Evolutionary conservation across 2,888 invertebrate genomes (phyloP).

Genomic region (Bembecia ichneumoniformis): DNA sequence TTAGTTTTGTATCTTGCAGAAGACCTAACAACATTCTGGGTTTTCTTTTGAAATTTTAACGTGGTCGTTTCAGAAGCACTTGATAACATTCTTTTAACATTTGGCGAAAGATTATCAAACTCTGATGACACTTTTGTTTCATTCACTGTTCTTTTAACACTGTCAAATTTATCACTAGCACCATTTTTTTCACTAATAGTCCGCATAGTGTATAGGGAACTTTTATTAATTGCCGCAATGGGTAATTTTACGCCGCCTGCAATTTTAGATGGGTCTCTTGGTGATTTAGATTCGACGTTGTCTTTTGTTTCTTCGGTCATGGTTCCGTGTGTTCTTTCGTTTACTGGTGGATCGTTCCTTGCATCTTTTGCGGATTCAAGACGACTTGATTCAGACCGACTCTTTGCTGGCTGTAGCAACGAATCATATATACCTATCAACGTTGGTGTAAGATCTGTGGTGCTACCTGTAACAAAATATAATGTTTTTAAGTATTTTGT

Average conservation of each 20-base stretch:
- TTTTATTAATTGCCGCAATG: conserved; percentile 52
- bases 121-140: conserved; percentile 39
- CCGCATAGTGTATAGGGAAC: conserved; percentile 50
- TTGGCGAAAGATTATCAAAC: conserved; percentile 73
- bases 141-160: conserved; percentile 43
- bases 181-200: conserved; percentile 59
- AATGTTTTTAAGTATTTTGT: background rate
- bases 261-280: conserved; percentile 45
- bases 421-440: conserved; percentile 91
- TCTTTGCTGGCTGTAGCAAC: conserved; percentile 70
- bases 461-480: conserved; percentile 79
- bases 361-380: conserved; percentile 63
- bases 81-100: conserved; percentile 75
- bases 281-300: conserved; percentile 20
- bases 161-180: conserved; percentile 36
- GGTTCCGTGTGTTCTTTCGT: conserved; percentile 12
- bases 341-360: conserved; percentile 60
- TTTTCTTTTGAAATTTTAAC: conserved; percentile 58
- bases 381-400: conserved; percentile 36
- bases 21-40: conserved; percentile 35
- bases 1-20: conserved; percentile 54
- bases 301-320: conserved; percentile 31
- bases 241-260: conserved; percentile 57
- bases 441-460: conserved; percentile 88
- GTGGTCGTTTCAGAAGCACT: conserved; percentile 61